Conservation (phyloP, 2,797 vertebrate genomes). For the Squalus acanthias region DNA sequence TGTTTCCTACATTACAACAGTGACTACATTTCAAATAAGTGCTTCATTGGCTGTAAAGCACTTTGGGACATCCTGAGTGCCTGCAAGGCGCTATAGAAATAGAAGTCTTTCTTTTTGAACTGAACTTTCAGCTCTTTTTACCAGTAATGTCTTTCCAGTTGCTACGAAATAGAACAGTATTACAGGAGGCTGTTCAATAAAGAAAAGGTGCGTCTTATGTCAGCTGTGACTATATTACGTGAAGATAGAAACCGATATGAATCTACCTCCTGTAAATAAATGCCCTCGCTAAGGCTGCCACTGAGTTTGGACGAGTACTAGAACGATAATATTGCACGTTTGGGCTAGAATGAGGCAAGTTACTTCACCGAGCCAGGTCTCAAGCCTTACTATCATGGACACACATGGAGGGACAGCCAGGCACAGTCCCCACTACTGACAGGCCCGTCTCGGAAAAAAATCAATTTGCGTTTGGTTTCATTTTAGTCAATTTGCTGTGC, state of each 20-base stretch:
- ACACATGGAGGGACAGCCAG: background rate
- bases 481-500: constrained; percentile 39
- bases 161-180: background rate
- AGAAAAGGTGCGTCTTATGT: background rate
- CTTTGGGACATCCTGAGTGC: background rate
- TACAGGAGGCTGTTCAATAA: background rate
- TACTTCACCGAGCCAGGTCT: too few relatives aligned
- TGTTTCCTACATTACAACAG: too few relatives aligned
- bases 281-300: background rate
- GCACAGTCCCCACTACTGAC: background rate
- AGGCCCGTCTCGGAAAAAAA: background rate
- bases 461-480: background rate
- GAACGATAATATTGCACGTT: background rate
- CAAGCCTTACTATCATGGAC: background rate
- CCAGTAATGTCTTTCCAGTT: background rate
- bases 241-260: background rate
- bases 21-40: background rate
- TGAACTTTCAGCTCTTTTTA: background rate
- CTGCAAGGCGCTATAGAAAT: background rate
- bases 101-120: background rate
- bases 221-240: background rate
- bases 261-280: background rate
- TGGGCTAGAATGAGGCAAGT: background rate
- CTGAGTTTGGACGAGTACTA: background rate
- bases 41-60: background rate